These are phyloP conservation scores for Anas flavirostris DNA, from an alignment of 2,797 vertebrate genomes.

Conservation along the genomic window DNA sequence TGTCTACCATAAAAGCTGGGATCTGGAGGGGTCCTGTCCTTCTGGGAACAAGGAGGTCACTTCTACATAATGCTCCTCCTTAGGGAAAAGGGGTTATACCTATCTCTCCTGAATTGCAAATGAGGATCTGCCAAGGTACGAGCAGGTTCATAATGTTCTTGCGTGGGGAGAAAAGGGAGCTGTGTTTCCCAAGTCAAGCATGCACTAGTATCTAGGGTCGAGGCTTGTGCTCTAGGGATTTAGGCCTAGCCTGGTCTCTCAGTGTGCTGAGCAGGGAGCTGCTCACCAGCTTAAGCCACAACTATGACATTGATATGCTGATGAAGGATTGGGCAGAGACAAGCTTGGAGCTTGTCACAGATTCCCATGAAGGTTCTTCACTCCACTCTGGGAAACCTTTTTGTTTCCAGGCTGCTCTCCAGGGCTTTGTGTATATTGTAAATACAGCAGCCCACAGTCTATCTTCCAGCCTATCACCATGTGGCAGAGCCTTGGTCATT, in stretches of 20 bases:
- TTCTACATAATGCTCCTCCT: background rate
- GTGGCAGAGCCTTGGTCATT: background rate
- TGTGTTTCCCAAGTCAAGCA: background rate
- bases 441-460: background rate
- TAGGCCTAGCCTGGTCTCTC: background rate
- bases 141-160: background rate
- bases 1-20: background rate
- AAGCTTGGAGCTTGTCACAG: background rate
- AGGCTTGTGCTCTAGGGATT: background rate
- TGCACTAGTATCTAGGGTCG: background rate
- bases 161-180: background rate
- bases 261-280: background rate
- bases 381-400: background rate
- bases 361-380: background rate
- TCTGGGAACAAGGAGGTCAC: background rate
- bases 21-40: background rate
- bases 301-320: background rate
- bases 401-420: background rate
- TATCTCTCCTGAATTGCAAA: background rate
- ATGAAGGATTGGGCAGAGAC: background rate
- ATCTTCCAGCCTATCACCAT: background rate
- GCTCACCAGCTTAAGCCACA: background rate
- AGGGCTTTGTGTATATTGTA: background rate
- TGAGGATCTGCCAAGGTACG: background rate
- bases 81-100: background rate